Percentiles rank a stretch among this genome's conserved stretches.
Conservation (phyloP, 2,113 vertebrate species). For the Pseudorectes ferrugineus region DNA sequence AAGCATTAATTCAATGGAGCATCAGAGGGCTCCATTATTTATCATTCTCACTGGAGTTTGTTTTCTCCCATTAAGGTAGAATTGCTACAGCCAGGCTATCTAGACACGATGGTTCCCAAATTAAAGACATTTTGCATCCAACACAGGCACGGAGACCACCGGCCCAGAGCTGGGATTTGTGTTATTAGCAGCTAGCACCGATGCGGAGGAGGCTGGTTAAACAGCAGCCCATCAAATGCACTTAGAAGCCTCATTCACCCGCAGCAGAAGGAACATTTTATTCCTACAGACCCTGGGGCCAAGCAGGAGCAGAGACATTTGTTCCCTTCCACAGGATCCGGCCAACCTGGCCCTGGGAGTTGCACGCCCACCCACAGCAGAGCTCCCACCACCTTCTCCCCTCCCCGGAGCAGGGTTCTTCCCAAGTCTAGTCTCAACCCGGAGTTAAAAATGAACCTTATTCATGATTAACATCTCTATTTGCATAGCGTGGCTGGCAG, state of each 20-base stretch:
- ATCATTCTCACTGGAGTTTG: slow-evolving; percentile 12
- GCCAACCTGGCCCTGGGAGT: not conserved
- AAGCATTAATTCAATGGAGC: slow-evolving; percentile 50
- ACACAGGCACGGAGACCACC: not conserved
- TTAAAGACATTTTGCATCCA: not conserved
- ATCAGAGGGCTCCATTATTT: not conserved
- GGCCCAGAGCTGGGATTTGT: not conserved
- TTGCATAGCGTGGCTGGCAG: slow-evolving; percentile 45
- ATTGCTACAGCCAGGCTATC: not conserved
- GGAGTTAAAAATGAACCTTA: slow-evolving; percentile 13
- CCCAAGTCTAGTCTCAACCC: not conserved
- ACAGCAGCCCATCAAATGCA: not conserved
- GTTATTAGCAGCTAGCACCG: not conserved
- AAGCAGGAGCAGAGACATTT: not conserved
- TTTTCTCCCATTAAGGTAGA: not conserved
- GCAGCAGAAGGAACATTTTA: not conserved
- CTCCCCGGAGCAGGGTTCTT: not conserved
- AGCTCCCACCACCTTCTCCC: not conserved
- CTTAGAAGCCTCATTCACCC: not conserved
- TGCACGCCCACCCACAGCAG: not conserved
- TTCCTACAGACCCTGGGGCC: not conserved
- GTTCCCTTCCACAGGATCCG: not conserved
- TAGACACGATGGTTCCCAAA: not conserved
- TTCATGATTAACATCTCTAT: slow-evolving; percentile 25
- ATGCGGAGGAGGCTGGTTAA: not conserved